Evolutionary conservation across 1,140 invertebrate species (phyloP).

Genomic region (Wasmannia auropunctata): DNA sequence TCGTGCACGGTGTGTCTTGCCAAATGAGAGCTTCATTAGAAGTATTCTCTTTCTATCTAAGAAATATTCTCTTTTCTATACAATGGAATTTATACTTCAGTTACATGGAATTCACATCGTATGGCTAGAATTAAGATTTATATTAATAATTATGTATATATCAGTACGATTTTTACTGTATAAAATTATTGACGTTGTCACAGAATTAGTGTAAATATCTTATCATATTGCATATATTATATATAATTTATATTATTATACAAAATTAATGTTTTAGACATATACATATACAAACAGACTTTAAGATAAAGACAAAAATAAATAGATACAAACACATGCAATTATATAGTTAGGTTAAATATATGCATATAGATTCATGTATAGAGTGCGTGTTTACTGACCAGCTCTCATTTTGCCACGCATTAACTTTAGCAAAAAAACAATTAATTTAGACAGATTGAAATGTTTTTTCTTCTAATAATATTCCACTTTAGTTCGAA

Average conservation of each 20-base stretch:
- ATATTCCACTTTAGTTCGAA: not conserved
- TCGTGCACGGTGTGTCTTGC: conserved; percentile 20
- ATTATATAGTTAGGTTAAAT: not conserved
- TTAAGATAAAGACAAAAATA: not conserved
- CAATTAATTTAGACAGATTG: not conserved
- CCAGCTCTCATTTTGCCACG: not conserved
- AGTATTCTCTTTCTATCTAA: not conserved
- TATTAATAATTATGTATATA: not conserved
- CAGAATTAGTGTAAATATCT: not conserved
- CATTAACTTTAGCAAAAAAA: not conserved
- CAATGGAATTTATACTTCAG: not conserved
- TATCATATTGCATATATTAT: no score
- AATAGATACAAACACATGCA: not conserved
- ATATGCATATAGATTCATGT: not conserved
- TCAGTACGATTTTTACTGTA: not conserved
- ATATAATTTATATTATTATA: not conserved
- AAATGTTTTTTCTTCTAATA: not conserved
- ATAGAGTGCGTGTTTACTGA: not conserved
- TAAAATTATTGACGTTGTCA: not conserved
- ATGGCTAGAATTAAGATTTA: not conserved
- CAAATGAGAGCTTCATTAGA: conserved; percentile 48
- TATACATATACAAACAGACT: not conserved
- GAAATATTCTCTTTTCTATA: not conserved
- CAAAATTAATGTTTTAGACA: not conserved
- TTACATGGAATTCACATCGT: not conserved